A percentile compares a stretch with the other conserved stretches of the same genome.
These are phyloP conservation scores for Gasterosteus nipponicus DNA, from an alignment of 2,113 vertebrate species.

Conservation along the genomic window DNA sequence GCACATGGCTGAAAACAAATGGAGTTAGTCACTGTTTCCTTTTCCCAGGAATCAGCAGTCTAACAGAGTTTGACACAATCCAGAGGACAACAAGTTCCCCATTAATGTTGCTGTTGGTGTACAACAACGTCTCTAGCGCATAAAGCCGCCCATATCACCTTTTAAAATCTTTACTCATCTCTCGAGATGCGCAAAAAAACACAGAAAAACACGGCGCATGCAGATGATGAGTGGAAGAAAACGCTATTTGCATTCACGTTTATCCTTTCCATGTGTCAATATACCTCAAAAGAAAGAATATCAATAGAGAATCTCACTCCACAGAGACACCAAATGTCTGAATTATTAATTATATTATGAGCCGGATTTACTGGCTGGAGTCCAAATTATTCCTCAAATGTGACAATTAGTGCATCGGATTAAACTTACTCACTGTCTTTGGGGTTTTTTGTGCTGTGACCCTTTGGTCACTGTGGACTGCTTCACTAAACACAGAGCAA, in stretches of 20 bases:
- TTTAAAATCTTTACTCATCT: not conserved
- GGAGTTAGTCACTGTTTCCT: conserved; percentile 55
- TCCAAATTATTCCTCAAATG: not conserved
- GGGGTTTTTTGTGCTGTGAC: not conserved
- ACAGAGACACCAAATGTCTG: not conserved
- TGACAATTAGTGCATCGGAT: not conserved
- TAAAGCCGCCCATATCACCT: not conserved
- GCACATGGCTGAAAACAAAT: conserved; percentile 61
- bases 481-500: conserved; percentile 3
- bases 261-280: not conserved
- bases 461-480: not conserved
- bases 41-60: conserved; percentile 51
- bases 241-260: not conserved
- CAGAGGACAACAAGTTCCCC: conserved; percentile 46
- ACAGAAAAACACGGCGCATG: not conserved
- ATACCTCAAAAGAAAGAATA: not conserved
- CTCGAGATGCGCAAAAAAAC: not conserved
- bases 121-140: conserved; percentile 8
- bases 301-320: not conserved
- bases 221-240: not conserved
- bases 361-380: not conserved
- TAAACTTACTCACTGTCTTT: not conserved
- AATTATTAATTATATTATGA: not conserved
- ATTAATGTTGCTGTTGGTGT: not conserved
- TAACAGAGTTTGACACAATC: conserved; percentile 13